Base-by-base conservation (phyloP, 2,888 invertebrate species). In the Tinea trinotella region DNA sequence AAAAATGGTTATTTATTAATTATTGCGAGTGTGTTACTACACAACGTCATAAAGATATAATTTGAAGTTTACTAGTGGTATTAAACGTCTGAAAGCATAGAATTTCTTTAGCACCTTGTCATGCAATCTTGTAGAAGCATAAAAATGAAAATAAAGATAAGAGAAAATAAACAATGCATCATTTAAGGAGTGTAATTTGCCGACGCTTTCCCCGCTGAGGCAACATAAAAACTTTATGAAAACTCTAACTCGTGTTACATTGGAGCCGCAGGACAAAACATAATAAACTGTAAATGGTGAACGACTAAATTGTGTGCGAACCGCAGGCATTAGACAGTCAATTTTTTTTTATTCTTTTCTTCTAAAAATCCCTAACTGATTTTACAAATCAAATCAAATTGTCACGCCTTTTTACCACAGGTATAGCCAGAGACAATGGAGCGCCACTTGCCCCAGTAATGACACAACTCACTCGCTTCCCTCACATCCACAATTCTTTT, bases 181-280 rank as follows among this genome's bases (percentile, higher is more conserved):
- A 63, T 64, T 65, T 67, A 68, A 67, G 72, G 73, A 75, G 70
- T 70, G 68, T 59, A 61, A 68, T 71, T 70, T 70, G 69, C 64
- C 68, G 66, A 64, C 69, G 66, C 62, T 68, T 64, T 60, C 62
- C 60, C 56, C 62, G 62, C 56, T 59, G 69, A 63, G 66, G 66
- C 76, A 74, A 74, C 71, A 67, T 78, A 74, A 79, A 80, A 80
- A 79, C 62, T 78, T 79, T 76, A 79, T 78, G 72, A 74, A 76
- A 75, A 71, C 69, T 59, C 62, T 61, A 62, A 61, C 67, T 60
- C 24, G 50, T 13, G 50, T 50, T 20, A 50, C 50, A 50, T 50
- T 50, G 24, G 24, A 22, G 50, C 50, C 50, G 50, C 61, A 60
- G 64, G 66, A 64, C 66, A 66, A 63, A 69, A 67, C 60, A 74